These are phyloP conservation scores for Drosophila malerkotliana DNA, from an alignment of 1,140 invertebrate species.

Conservation along the genomic window DNA sequence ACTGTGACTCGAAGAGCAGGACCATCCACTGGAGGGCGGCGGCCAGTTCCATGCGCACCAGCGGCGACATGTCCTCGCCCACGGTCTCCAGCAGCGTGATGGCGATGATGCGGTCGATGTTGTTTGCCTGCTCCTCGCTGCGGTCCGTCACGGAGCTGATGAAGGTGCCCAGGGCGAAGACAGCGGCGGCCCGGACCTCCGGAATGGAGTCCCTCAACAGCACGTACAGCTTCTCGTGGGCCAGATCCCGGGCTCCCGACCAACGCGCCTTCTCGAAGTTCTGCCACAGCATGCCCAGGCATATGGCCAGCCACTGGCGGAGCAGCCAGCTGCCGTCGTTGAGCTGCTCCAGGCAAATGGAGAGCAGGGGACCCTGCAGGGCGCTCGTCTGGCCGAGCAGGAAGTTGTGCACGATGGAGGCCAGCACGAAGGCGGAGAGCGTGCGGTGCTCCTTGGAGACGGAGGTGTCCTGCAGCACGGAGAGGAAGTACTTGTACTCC, in stretches of 20 bases:
- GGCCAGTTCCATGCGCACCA: conserved; percentile 93
- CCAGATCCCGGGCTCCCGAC: conserved; percentile 97
- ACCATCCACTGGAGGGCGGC: conserved; percentile 95
- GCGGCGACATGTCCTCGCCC: conserved; percentile 92
- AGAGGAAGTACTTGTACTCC: conserved; percentile 98
- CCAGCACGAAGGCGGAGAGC: conserved; percentile 95
- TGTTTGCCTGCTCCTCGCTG: conserved; percentile 96
- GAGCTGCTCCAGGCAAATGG: conserved; percentile 94
- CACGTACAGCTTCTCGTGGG: conserved; percentile 96
- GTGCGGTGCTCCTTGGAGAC: conserved; percentile 93
- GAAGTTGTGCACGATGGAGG: conserved; percentile 96
- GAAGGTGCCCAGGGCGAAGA: conserved; percentile 97
- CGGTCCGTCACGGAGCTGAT: conserved; percentile 92
- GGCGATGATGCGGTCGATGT: conserved; percentile 95
- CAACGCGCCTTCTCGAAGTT: conserved; percentile 96
- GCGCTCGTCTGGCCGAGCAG: conserved; percentile 94
- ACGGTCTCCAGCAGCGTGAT: conserved; percentile 92
- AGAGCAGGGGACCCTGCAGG: conserved; percentile 93
- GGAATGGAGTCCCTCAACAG: conserved; percentile 92
- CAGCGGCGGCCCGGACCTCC: conserved; percentile 95
- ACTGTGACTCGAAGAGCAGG: conserved; percentile 94
- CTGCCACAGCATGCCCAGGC: conserved; percentile 95
- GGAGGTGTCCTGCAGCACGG: conserved; percentile 92
- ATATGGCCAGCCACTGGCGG: conserved; percentile 96
- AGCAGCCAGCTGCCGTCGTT: conserved; percentile 87